Conservation (phyloP, 2,888 invertebrate genomes). For the Congeria kusceri region DNA sequence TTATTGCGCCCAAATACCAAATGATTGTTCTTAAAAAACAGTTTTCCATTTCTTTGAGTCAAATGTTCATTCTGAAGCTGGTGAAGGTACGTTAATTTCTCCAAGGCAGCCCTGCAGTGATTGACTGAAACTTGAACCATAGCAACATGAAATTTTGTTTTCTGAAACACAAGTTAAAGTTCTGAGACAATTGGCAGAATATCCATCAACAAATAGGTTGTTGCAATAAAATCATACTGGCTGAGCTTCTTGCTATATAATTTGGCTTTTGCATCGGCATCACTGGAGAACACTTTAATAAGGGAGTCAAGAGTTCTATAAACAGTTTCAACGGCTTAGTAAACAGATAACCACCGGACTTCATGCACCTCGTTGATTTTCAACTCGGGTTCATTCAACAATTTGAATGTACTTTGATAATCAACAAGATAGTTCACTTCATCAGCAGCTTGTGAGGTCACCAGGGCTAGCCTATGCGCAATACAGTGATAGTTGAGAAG, state of each 20-base stretch:
- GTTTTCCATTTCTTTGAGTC: conserved; percentile 12
- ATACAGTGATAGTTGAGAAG: conserved; percentile 32
- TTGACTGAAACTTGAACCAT: conserved; percentile 21
- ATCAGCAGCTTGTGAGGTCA: conserved; percentile 25
- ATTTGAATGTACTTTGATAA: conserved; percentile 20
- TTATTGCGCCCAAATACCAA: conserved; percentile 23
- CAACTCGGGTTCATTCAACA: conserved; percentile 9
- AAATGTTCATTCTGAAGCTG: conserved; percentile 17
- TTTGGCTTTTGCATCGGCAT: conserved; percentile 20
- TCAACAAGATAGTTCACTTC: conserved; percentile 14
- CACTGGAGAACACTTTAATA: conserved; percentile 1
- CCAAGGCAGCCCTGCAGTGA: conserved; percentile 2
- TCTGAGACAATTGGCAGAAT: conserved; percentile 23
- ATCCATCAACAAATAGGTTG: conserved; percentile 32
- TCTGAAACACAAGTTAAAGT: conserved; percentile 26
- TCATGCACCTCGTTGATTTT: conserved; percentile 25
- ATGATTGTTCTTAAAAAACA: conserved; percentile 16
- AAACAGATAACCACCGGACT: conserved; percentile 10
- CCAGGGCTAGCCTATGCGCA: conserved; percentile 19
- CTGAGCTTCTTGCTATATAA: conserved; percentile 24
- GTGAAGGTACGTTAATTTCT: background rate
- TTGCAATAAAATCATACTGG: conserved; percentile 24
- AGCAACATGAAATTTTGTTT: conserved; percentile 19
- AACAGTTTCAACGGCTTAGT: conserved; percentile 19
- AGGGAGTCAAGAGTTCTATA: conserved; percentile 28